phyloP scores from a whole-genome alignment of 2,797 vertebrate species.

The Euthynnus affinis region DNA sequence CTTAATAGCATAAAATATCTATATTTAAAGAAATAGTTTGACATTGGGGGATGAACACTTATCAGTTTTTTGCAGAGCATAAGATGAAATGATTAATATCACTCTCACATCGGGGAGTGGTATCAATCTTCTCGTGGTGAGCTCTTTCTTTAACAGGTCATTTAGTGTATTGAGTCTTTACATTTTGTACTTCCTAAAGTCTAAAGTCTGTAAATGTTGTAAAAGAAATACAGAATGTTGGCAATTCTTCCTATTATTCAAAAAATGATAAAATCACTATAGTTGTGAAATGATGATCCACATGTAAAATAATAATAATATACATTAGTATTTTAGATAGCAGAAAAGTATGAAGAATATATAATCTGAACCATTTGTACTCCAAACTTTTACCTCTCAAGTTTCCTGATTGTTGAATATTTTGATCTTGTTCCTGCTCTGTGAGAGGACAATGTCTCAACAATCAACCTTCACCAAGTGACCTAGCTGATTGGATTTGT shows the following conservation, averaged over 20 bases:
- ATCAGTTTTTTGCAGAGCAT: too few relatives aligned
- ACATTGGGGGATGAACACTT: too few relatives aligned
- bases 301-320: not conserved
- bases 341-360: not conserved
- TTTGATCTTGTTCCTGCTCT: slow-evolving; percentile 25
- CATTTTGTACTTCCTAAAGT: not conserved
- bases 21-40: too few relatives aligned
- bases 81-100: too few relatives aligned
- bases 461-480: slow-evolving; percentile 54
- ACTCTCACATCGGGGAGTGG: too few relatives aligned
- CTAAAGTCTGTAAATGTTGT: not conserved
- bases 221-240: not conserved
- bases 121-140: not conserved
- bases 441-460: slow-evolving; percentile 18
- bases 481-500: slow-evolving; percentile 25
- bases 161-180: not conserved
- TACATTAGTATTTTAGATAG: not conserved
- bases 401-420: slow-evolving; percentile 34
- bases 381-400: slow-evolving; percentile 17
- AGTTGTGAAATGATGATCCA: not conserved
- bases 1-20: too few relatives aligned
- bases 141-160: not conserved
- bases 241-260: too few relatives aligned
- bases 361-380: not conserved
- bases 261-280: not conserved